A percentile compares a stretch with the other conserved stretches of the same genome.
phyloP scores from a whole-genome alignment of 2,888 invertebrate genomes.

The Folsomia candida region DNA sequence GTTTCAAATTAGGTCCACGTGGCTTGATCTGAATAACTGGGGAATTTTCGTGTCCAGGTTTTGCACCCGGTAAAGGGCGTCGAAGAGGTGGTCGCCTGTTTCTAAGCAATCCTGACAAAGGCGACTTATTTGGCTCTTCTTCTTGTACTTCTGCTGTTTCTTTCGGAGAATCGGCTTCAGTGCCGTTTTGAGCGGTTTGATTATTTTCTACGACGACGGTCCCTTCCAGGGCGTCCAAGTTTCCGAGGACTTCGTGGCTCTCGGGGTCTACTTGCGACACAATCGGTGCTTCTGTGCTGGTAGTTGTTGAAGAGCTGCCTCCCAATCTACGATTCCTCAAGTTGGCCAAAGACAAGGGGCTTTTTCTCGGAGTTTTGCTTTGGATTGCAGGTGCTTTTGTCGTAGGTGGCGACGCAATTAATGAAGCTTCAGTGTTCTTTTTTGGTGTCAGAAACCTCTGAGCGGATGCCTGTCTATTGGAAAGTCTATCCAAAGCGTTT shows the following conservation, averaged over 20 bases:
- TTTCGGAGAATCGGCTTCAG: background rate
- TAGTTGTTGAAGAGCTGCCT: background rate
- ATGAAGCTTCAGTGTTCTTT: background rate
- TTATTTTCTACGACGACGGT: background rate
- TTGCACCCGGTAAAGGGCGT: background rate
- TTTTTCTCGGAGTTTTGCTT: background rate
- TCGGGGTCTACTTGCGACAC: too few relatives aligned
- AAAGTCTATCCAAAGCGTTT: slow-evolving; percentile 3
- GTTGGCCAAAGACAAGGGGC: slow-evolving; percentile 3
- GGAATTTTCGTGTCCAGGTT: background rate
- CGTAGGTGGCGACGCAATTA: background rate
- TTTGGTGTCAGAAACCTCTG: slow-evolving; percentile 9
- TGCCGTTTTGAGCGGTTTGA: background rate
- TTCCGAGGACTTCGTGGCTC: background rate
- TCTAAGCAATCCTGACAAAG: background rate
- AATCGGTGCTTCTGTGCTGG: slow-evolving; percentile 2
- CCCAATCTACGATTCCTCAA: slow-evolving; percentile 11
- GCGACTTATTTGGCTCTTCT: background rate
- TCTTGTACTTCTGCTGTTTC: background rate
- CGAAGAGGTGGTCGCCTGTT: background rate
- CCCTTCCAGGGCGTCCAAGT: background rate
- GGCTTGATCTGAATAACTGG: background rate
- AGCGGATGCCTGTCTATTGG: slow-evolving; percentile 9
- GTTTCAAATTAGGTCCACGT: background rate
- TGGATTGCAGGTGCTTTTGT: background rate